These are phyloP conservation scores for Drosophila ogumai DNA, from an alignment of 1,140 invertebrate species.

Conservation along the genomic window DNA sequence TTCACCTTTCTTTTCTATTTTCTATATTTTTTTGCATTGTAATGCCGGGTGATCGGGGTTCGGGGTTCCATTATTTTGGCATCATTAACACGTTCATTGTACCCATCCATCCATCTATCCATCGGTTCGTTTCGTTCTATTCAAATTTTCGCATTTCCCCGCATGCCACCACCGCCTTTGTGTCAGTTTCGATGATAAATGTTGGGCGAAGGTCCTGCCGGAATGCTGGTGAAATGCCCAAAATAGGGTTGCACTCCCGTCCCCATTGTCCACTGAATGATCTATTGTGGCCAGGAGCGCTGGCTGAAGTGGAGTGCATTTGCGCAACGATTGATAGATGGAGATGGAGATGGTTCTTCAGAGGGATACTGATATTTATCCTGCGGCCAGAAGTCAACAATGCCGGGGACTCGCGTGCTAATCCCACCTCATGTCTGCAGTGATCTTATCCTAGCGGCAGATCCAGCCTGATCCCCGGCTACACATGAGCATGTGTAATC, in stretches of 20 bases:
- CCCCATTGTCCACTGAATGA: slow-evolving; percentile 27
- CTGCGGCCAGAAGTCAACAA: not conserved
- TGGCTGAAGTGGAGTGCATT: slow-evolving; percentile 46
- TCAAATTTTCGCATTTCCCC: slow-evolving; percentile 53
- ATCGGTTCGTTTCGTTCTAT: slow-evolving; percentile 42
- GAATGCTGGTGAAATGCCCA: slow-evolving; percentile 64
- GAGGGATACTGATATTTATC: not conserved
- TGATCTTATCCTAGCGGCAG: not conserved
- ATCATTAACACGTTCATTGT: slow-evolving; percentile 83
- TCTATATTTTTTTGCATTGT: slow-evolving; percentile 62
- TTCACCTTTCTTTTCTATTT: not conserved
- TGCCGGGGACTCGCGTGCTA: slow-evolving; percentile 18
- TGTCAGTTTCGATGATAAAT: slow-evolving; percentile 39
- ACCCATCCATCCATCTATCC: slow-evolving; percentile 24
- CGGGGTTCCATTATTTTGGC: slow-evolving; percentile 69
- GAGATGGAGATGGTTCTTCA: not conserved
- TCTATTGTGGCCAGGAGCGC: slow-evolving; percentile 20
- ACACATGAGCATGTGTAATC: slow-evolving; percentile 2
- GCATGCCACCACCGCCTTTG: slow-evolving; percentile 13
- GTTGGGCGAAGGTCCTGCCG: slow-evolving; percentile 2
- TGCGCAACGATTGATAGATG: slow-evolving; percentile 47
- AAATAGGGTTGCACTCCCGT: slow-evolving; percentile 38
- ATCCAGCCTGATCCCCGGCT: slow-evolving; percentile 1
- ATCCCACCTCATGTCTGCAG: slow-evolving; percentile 21
- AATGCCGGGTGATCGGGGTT: slow-evolving; percentile 41